Evolutionary conservation across 2,888 invertebrate species (phyloP).

Genomic region (Tetragonisca angustula): DNA sequence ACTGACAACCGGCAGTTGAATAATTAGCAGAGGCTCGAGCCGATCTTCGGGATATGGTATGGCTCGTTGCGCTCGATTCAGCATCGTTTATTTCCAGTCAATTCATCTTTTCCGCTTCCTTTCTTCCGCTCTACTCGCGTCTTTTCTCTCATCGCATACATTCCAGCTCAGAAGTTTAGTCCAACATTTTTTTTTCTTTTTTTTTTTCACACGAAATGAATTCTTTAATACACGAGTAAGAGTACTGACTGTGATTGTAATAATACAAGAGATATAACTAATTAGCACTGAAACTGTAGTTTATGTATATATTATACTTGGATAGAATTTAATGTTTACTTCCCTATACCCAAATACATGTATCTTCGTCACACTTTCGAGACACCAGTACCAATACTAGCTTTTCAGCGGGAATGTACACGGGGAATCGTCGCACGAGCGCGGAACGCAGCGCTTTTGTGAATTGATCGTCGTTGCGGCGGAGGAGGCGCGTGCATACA

Average conservation of each 20-base stretch:
- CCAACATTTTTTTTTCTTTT: too few relatives aligned
- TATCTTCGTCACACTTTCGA: too few relatives aligned
- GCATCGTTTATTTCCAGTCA: conserved; percentile 34
- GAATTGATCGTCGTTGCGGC: conserved; percentile 55
- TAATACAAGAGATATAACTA: too few relatives aligned
- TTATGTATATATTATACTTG: too few relatives aligned
- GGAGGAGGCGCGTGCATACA: conserved; percentile 8
- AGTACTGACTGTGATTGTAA: too few relatives aligned
- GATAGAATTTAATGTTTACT: too few relatives aligned
- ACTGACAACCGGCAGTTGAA: conserved; percentile 34
- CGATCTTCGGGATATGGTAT: neutral
- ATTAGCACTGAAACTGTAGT: too few relatives aligned
- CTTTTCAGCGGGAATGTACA: neutral
- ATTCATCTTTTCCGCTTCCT: neutral
- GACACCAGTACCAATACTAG: too few relatives aligned
- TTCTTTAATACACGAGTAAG: too few relatives aligned
- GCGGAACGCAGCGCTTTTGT: conserved; percentile 54
- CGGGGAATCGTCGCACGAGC: conserved; percentile 32
- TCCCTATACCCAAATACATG: too few relatives aligned
- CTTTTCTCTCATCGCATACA: neutral
- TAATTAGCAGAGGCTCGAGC: conserved; percentile 54
- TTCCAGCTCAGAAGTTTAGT: too few relatives aligned
- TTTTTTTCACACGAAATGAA: too few relatives aligned
- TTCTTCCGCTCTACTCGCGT: neutral
- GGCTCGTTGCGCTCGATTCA: conserved; percentile 29